Base-by-base conservation (phyloP, 1,140 invertebrate genomes). In the Cotesia glomerata region DNA sequence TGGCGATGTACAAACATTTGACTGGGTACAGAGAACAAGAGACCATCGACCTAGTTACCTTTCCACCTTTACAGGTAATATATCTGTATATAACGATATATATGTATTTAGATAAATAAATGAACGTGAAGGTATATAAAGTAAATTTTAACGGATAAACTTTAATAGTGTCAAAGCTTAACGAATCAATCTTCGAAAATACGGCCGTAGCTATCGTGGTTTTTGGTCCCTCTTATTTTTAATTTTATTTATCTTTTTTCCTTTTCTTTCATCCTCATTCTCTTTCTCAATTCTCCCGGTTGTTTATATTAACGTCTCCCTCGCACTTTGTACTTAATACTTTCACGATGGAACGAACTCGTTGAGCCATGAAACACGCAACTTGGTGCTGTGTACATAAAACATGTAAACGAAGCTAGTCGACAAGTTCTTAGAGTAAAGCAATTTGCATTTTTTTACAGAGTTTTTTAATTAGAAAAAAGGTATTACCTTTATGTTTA, bases 111-210 rank as follows among this genome's bases (percentile, higher is more conserved):
- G 5, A 39, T 45, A 45, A 9, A 45, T 11, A 45, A 9, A 45
- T 45, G 11, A 45, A 45, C 11, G 39, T 26, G n/a, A 61, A 49
- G 45, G 52, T 67, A 61, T 49, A 59, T 32, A 36, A 8, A 67
- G 71, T 72, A 67, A 72, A 72, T 72, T 72, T 45, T 67, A 63
- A 26, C 61, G 71, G 64, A 72, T 67, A 72, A 72, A 72, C n/a
- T 72, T 67, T 67, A 67, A 72, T 72, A 54, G 64, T 54, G 54
- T 32, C 54, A 16, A 32, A 26, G 64, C 56, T 61, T 61, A 61
- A 56, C 45, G 16, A 36, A 72, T 67, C 64, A 56, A 67, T 72
- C 56, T 45, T 7, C 56, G 54, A 58, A 67, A 67, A 61, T 61
- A 67, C 52, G 52, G 26, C 26, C 52, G 52, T 63, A 49, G 39